Percentiles rank a stretch among this genome's conserved stretches.
Conservation (phyloP, 2,797 vertebrate genomes). For the Chaenodraco wilsoni region DNA sequence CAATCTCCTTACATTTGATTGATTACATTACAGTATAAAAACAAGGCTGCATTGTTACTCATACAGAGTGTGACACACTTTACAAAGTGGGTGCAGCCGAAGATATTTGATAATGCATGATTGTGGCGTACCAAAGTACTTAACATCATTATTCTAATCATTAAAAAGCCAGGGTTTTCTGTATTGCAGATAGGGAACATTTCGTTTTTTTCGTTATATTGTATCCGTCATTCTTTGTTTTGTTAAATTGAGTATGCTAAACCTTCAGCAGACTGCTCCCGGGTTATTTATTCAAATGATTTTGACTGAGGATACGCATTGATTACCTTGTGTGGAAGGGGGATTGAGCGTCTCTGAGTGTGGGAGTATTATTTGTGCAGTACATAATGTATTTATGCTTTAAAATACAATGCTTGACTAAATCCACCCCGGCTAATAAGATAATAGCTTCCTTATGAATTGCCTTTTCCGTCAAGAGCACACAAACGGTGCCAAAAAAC, state of each 20-base stretch:
- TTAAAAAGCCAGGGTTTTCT: not conserved
- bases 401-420: not conserved
- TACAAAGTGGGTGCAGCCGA: slow-evolving; percentile 26
- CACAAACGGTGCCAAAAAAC: not conserved
- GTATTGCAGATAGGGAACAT: not conserved
- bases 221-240: not conserved
- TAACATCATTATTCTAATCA: slow-evolving; percentile 8
- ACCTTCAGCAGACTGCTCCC: not conserved
- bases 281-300: not conserved
- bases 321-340: not conserved
- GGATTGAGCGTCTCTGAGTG: not conserved
- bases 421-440: not conserved
- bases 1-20: slow-evolving; percentile 16
- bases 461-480: not conserved
- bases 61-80: slow-evolving; percentile 11
- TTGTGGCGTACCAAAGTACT: slow-evolving; percentile 6
- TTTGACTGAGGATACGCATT: not conserved
- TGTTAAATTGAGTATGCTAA: not conserved
- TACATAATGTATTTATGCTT: not conserved
- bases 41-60: not conserved
- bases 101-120: slow-evolving; percentile 13
- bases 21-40: slow-evolving; percentile 14
- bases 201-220: not conserved
- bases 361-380: slow-evolving; percentile 7
- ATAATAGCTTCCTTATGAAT: not conserved